Base-by-base conservation (phyloP, 2,113 vertebrate species). In the Phyllopteryx taeniolatus region DNA sequence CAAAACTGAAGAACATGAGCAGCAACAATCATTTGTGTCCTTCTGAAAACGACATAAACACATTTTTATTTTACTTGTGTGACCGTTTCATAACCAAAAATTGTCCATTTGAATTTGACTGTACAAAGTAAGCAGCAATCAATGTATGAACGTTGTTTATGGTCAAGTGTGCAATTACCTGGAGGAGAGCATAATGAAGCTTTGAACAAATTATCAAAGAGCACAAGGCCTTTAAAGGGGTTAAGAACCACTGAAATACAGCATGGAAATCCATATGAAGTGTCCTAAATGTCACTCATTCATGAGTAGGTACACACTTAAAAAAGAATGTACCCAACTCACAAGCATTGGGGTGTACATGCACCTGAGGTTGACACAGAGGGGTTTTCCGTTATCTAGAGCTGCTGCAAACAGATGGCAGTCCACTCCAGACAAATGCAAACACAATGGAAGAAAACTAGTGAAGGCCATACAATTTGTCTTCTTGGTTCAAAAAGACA, bases 301-400 rank as follows among this genome's bases (percentile, higher is more conserved):
- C 62, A 44, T 14, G 20, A 9, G 33, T 64, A 73, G 56, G 61
- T 19, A 57, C 59, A 57, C 71, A 59, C 70, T 75, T 54, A n/a
- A 71, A 44, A 66, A 63, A 57, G 1, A 62, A 10, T 57, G 15
- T 51, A 19, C 33, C 9, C 3, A 17, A 77, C 35, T 51, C 33
- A 57, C 35, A 51, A 3, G n/a, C 42, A 64, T 57, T 57, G 2
- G 2, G 47, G 19, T 6, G 19, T 22, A 46, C 6, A 70, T 65
- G 81, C 77, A 83, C 70, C 80, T 85, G 83, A 73, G 63, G n/a
- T 22, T 83, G 82, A 84, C 76, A 88, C 19, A 68, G 62, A 82
- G 65, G 66, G 46, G 66, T 68, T 60, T 74, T 69, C 63, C 76
- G 47, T 44, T 59, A 56, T 47, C 42, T 8, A 53, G 72, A 80